Base-by-base conservation (phyloP, 2,888 invertebrate species). In the Netelia virgata region DNA sequence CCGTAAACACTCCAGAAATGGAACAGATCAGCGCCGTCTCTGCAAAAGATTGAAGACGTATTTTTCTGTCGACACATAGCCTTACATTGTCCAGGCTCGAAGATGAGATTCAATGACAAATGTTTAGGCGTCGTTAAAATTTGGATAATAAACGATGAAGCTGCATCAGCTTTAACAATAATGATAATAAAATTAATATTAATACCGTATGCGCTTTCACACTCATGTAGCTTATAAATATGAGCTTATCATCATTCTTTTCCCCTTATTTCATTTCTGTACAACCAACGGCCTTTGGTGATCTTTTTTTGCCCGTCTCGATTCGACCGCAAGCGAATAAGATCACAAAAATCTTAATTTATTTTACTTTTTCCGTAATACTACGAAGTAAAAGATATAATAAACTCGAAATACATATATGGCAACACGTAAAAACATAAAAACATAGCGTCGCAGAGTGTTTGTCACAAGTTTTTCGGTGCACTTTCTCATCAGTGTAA, bases 321-420 rank as follows among this genome's bases (percentile, higher is more conserved):
- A 20, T 66, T 63, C 36, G 53, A 20, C 2, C n/a, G n/a, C 55
- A 41, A 1, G 3, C 3, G 18, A 50, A 28, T 28, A 28, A 28
- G 28, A 53, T 47, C 36, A 36, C 68, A 47, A 47, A 23, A 68
- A 36, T 20, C 2, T 63, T 11, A 28, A 23, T 63, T 10, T 1
- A 28, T 47, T 57, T 57, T 66, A 68, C 16, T 36, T 68, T 68
- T 36, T 36, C 36, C 53, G 9, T 59, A 16, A 10, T 59, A 28
- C 68, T 59, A 57, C 57, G 68, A 57, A 53, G 11, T 59, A 57
- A 66, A 76, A 63, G 16, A 63, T 63, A 63, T 66, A 28, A 28
- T 28, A 53, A 72, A 47, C 73, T 50, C 66, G 63, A 73, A 74
- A 80, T 80, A 80, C 73, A 73, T 68, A 36, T 73, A 80, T 74